A percentile compares a stretch with the other conserved stretches of the same genome.
Conservation (phyloP, 2,113 vertebrate species). For the Clarias magur region DNA sequence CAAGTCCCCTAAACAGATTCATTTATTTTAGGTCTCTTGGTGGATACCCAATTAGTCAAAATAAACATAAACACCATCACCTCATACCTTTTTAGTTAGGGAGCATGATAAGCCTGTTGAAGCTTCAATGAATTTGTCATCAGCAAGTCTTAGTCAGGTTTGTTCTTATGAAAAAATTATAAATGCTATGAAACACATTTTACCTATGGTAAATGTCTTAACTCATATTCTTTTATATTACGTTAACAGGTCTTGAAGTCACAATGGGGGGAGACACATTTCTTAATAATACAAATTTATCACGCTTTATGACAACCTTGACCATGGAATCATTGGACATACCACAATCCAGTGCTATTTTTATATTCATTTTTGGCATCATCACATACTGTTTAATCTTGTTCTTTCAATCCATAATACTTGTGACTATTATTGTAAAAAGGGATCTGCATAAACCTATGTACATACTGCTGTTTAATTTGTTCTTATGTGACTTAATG, state of each 20-base stretch:
- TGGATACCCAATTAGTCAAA: not conserved
- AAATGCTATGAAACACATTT: not conserved
- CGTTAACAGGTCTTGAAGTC: not conserved
- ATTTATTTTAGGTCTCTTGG: not conserved
- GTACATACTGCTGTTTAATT: slow-evolving; percentile 20
- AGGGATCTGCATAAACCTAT: not conserved
- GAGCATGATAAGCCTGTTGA: not conserved
- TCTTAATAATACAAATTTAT: not conserved
- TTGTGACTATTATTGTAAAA: not conserved
- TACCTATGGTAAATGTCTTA: not conserved
- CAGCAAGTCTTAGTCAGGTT: not conserved
- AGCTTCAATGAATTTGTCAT: not conserved
- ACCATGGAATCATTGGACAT: slow-evolving; percentile 13
- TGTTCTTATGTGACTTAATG: slow-evolving; percentile 1
- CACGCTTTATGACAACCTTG: not conserved
- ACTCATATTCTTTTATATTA: not conserved
- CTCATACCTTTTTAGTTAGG: not conserved
- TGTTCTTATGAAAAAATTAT: not conserved
- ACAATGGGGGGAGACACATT: not conserved
- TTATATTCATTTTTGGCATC: not conserved
- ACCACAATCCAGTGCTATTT: not conserved
- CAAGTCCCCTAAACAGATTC: not conserved
- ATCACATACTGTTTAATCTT: slow-evolving; percentile 12
- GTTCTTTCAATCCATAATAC: not conserved
- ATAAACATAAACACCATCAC: not conserved